Percentiles rank a stretch among this genome's conserved stretches.
phyloP scores from a whole-genome alignment of 1,140 invertebrate species.

The Aphaenogaster ashmeadi region DNA sequence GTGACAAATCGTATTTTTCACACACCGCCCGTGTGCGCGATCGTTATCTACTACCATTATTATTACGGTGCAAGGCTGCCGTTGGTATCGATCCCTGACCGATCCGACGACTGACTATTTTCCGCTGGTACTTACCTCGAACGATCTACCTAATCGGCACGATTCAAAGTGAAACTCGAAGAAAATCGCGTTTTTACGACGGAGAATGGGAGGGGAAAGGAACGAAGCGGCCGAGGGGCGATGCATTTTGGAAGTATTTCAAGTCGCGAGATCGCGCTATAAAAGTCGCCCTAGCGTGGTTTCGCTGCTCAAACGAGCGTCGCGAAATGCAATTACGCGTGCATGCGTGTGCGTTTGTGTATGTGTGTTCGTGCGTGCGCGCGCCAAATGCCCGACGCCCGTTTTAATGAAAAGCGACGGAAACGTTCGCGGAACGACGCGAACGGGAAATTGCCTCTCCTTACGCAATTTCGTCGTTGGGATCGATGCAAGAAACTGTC shows the following conservation, averaged over 20 bases:
- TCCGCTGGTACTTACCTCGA: no score
- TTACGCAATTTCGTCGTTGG: slow-evolving; percentile 22
- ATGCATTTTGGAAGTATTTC: slow-evolving; percentile 43
- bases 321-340: slow-evolving; percentile 39
- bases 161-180: neutral
- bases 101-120: neutral
- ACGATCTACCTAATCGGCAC: neutral
- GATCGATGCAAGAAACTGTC: slow-evolving; percentile 34
- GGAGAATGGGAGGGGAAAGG: no score
- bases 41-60: neutral
- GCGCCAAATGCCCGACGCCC: slow-evolving; percentile 20
- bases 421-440: neutral
- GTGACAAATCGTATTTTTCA: neutral
- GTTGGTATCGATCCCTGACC: neutral
- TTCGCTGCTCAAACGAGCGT: slow-evolving; percentile 14
- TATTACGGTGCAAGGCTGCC: neutral
- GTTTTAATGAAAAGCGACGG: slow-evolving; percentile 54
- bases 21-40: neutral
- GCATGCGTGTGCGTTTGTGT: neutral
- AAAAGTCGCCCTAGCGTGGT: slow-evolving; percentile 40
- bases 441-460: slow-evolving; percentile 29
- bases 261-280: slow-evolving; percentile 36
- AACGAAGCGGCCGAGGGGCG: neutral
- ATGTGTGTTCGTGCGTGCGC: neutral
- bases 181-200: neutral